Base-by-base conservation (phyloP, 2,888 invertebrate genomes). In the Agonum fuliginosum region DNA sequence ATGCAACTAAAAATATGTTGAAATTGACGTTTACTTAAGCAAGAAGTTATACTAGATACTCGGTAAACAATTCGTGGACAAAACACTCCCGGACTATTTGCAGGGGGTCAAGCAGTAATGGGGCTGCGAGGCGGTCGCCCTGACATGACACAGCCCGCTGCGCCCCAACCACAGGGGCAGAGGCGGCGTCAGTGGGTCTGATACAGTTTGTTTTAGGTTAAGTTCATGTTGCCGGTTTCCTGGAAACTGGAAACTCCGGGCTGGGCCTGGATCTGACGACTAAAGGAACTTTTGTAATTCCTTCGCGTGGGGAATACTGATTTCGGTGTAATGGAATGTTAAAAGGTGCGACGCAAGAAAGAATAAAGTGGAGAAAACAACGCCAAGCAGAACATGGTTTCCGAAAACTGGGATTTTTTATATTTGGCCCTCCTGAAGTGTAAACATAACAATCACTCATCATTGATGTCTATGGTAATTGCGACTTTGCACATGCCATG, bases 181-280 rank as follows among this genome's bases (percentile, higher is more conserved):
- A 5, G 30, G 54, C 37, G 37, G n/a, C n/a, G 37, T 37, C 12
- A 20, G 54, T 24, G 24, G 54, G 54, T 54, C 12, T 12, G 22
- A 22, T 27, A 22, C 54, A 34, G 58, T 62, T 62, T 62, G 58
- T 62, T 62, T 62, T 30, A 19, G 58, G 58, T 62, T 30, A 27
- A 62, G 30, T 58, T 58, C 54, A 24, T 22, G 54, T 14, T 17
- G 30, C 10, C 14, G 30, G 17, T 27, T 62, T 62, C 17, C 34
- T 12, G 58, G 34, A 34, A 34, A 3, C 14, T 30, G 14, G 46
- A 46, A 46, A n/a, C 8, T 10, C 6, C 12, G 37, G 37, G 37
- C 12, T 37, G 37, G 37, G 37, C n/a, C 8, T 4, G 10, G 37
- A 37, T 10, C 37, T 8, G 46, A 6, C 17, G 1, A n/a, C n/a